A percentile compares a stretch with the other conserved stretches of the same genome.
Conservation (phyloP, 2,888 invertebrate species). For the Ptychoptera albimana region DNA sequence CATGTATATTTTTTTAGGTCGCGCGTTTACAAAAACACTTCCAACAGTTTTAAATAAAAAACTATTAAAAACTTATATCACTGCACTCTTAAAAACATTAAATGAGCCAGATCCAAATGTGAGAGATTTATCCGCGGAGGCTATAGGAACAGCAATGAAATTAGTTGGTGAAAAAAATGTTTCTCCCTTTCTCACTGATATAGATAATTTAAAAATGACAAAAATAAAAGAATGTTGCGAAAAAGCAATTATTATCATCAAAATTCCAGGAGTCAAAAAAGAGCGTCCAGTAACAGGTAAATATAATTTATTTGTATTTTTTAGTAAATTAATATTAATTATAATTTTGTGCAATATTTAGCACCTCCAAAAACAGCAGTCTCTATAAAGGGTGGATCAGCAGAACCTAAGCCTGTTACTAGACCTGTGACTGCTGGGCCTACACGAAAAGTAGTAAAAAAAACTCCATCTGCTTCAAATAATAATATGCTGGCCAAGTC, state of each 20-base stretch:
- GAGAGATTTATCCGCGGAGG: slow-evolving; percentile 82
- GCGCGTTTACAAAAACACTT: slow-evolving; percentile 67
- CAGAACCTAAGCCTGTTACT: slow-evolving; percentile 21
- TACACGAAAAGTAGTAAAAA: slow-evolving; percentile 17
- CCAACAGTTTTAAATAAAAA: slow-evolving; percentile 78
- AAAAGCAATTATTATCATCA: slow-evolving; percentile 74
- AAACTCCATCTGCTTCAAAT: slow-evolving; percentile 9
- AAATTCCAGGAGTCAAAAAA: slow-evolving; percentile 46
- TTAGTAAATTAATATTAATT: slow-evolving; percentile 1
- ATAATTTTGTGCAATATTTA: not conserved
- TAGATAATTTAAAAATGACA: slow-evolving; percentile 80
- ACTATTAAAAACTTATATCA: slow-evolving; percentile 65
- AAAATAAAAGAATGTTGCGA: slow-evolving; percentile 91
- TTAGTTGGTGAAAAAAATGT: slow-evolving; percentile 86
- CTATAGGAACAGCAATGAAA: slow-evolving; percentile 86
- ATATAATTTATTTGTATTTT: slow-evolving; percentile 1
- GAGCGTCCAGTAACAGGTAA: slow-evolving; percentile 21
- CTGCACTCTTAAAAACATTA: slow-evolving; percentile 52
- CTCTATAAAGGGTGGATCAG: slow-evolving; percentile 20
- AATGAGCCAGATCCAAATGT: slow-evolving; percentile 65
- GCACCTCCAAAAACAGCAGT: slow-evolving; percentile 18
- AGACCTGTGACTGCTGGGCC: slow-evolving; percentile 22
- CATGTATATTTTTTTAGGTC: slow-evolving; percentile 47
- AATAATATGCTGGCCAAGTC: slow-evolving; percentile 18
- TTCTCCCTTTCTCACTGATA: slow-evolving; percentile 67